Evolutionary conservation across 1,140 invertebrate species (phyloP).

Genomic region (Papilio polytes): DNA sequence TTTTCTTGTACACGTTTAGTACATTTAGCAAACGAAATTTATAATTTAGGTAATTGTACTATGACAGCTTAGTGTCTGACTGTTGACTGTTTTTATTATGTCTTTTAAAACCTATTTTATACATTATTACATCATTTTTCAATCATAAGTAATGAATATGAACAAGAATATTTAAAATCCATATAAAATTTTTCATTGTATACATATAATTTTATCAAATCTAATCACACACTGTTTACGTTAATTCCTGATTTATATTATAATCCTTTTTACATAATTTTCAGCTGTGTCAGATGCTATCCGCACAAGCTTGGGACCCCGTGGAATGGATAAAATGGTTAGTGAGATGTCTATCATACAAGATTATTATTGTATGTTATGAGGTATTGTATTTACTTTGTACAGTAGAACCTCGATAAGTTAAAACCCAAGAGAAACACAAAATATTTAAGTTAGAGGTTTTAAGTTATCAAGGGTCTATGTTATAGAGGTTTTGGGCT

Average conservation of each 20-base stretch:
- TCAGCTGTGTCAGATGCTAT: conserved; percentile 99
- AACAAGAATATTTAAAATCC: background rate
- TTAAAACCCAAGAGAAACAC: no score
- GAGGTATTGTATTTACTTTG: background rate
- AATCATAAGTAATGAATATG: background rate
- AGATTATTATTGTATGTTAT: background rate
- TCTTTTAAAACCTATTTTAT: background rate
- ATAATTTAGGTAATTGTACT: background rate
- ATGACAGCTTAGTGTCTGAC: background rate
- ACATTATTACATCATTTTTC: background rate
- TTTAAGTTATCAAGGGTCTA: no score
- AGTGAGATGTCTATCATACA: conserved; percentile 42
- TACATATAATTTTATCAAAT: conserved; percentile 34
- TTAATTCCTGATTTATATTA: no score
- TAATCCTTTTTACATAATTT: conserved; percentile 66
- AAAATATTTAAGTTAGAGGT: no score
- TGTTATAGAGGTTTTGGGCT: no score
- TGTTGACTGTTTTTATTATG: background rate
- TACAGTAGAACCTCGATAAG: no score
- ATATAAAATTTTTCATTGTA: background rate
- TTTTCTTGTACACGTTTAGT: background rate
- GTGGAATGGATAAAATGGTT: conserved; percentile 99
- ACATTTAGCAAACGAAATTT: background rate
- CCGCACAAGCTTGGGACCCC: conserved; percentile 98
- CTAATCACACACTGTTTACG: no score